Evolutionary conservation across 1,140 invertebrate genomes (phyloP).

Genomic region (Drosophila ambigua): DNA sequence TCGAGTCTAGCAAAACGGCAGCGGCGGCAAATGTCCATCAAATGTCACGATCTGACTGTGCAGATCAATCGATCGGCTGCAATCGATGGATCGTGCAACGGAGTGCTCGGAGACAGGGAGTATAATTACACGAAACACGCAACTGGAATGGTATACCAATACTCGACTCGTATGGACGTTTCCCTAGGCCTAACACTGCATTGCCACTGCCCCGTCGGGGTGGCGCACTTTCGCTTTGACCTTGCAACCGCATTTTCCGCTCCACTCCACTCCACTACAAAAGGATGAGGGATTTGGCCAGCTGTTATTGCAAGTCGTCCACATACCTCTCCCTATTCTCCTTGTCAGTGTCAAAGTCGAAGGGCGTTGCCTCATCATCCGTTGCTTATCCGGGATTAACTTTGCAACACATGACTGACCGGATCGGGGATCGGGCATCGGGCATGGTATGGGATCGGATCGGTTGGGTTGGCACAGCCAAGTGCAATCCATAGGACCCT

Average conservation of each 20-base stretch:
- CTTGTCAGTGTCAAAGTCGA: constrained; percentile 38
- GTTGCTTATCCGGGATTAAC: constrained; percentile 72
- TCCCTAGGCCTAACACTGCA: background rate
- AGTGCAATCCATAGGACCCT: constrained; percentile 28
- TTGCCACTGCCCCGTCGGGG: constrained; percentile 24
- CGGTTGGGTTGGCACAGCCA: background rate
- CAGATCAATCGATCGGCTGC: constrained; percentile 68
- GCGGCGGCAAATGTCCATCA: constrained; percentile 79
- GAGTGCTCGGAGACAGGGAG: constrained; percentile 24
- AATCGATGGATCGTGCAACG: constrained; percentile 33
- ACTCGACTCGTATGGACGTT: too few relatives aligned
- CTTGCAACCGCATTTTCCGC: constrained; percentile 64
- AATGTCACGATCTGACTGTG: constrained; percentile 75
- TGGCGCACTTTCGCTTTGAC: constrained; percentile 56
- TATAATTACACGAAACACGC: constrained; percentile 71
- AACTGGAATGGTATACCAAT: constrained; percentile 33
- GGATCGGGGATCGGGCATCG: constrained; percentile 26
- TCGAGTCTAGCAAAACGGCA: constrained; percentile 49
- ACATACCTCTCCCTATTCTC: constrained; percentile 9
- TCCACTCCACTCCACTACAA: constrained; percentile 16
- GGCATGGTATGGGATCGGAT: background rate
- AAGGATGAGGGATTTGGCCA: constrained; percentile 42
- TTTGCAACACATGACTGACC: constrained; percentile 67
- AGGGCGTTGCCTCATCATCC: constrained; percentile 69
- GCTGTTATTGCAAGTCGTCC: constrained; percentile 28